phyloP scores from a whole-genome alignment of 53 echinoderm and acorn worm genomes.

The Luidia sarsii region DNA sequence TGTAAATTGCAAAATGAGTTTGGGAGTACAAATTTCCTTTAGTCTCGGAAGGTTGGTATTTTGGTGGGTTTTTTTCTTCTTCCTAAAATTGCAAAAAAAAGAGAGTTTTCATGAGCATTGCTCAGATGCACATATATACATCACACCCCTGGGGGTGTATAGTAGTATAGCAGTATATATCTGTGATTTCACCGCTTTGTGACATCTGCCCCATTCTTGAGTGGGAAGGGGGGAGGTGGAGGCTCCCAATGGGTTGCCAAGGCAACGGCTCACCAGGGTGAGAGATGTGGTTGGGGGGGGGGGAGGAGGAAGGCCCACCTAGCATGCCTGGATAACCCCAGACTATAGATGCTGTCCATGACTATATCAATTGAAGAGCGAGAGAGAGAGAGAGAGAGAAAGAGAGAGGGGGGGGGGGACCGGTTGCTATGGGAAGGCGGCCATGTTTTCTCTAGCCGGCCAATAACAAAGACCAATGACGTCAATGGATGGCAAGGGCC shows the following conservation, averaged over 20 bases:
- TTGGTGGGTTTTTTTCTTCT: too few relatives aligned
- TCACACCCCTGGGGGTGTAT: too few relatives aligned
- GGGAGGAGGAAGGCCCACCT: background rate
- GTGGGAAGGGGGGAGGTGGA: too few relatives aligned
- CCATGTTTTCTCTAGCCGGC: constrained; percentile 40
- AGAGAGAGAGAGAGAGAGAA: background rate
- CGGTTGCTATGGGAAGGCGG: constrained; percentile 36
- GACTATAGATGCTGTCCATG: too few relatives aligned
- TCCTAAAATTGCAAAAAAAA: too few relatives aligned
- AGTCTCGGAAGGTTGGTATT: too few relatives aligned
- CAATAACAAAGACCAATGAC: constrained; percentile 46
- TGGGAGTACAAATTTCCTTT: too few relatives aligned
- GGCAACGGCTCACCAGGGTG: constrained; percentile 16
- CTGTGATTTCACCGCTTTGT: background rate
- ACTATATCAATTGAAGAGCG: background rate
- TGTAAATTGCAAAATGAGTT: too few relatives aligned
- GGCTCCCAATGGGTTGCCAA: constrained; percentile 17
- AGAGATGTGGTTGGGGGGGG: background rate
- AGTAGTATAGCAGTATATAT: too few relatives aligned
- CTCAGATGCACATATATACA: too few relatives aligned
- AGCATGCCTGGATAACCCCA: too few relatives aligned
- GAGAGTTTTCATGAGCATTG: too few relatives aligned
- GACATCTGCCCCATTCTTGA: background rate
- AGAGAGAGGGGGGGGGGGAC: background rate
- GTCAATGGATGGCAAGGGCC: constrained; percentile 43